A percentile compares a stretch with the other conserved stretches of the same genome.
These are phyloP conservation scores for Hoplodrina blanda DNA, from an alignment of 2,888 invertebrate genomes.

Conservation along the genomic window DNA sequence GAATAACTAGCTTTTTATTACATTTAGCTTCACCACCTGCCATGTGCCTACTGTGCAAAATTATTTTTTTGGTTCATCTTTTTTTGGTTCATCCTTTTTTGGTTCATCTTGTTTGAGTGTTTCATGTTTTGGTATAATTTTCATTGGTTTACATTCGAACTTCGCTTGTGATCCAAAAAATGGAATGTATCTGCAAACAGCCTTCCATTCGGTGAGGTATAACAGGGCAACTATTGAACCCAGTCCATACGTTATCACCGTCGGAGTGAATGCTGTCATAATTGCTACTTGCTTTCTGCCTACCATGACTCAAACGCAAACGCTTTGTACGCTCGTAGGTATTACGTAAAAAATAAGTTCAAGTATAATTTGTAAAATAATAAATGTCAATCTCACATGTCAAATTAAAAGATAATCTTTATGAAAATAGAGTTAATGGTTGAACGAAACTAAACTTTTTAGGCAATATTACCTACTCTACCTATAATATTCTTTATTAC, in stretches of 20 bases:
- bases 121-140: conserved; percentile 9
- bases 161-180: conserved; percentile 80
- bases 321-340: no score
- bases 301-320: conserved; percentile 77
- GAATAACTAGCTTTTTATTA: conserved; percentile 52
- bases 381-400: neutral
- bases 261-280: conserved; percentile 84
- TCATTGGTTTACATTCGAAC: conserved; percentile 27
- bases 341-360: neutral
- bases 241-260: conserved; percentile 90
- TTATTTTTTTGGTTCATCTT: conserved; percentile 5
- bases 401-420: neutral
- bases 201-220: conserved; percentile 95
- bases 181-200: conserved; percentile 92
- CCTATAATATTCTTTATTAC: no score
- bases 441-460: neutral
- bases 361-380: neutral
- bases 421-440: neutral
- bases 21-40: conserved; percentile 28
- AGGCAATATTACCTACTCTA: no score
- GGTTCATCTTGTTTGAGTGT: conserved; percentile 14
- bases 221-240: conserved; percentile 88
- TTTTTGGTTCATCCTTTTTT: neutral
- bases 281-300: conserved; percentile 91
- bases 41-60: neutral